Evolutionary conservation across 2,797 vertebrate species (phyloP), one percentile per base, ranked within the genome.

Genomic region (Toxotes lorentzi): DNA sequence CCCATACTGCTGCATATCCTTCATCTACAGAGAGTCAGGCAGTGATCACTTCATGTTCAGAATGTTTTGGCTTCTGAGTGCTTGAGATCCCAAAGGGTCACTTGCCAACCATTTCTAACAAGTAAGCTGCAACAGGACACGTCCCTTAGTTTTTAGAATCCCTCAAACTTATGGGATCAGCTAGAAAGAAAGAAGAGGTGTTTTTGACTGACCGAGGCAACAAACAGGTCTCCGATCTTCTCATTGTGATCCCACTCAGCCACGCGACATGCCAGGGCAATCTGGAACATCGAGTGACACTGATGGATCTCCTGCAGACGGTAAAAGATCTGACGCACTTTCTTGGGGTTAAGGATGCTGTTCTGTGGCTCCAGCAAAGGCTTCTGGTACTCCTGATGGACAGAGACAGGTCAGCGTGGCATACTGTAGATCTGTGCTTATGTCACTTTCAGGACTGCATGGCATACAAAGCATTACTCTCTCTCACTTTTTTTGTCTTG

Each of bases 211-310:
- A 97, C 97, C 19, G 97, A 98, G 65, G 97, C 97, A 47, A 98
- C 97, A 0, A 98, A 98, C 75, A 98, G 94, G 88, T 98, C 97
- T 0, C 97, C 97, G 0, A 98, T 97, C 85, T 93, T 97, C 93
- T 98, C 97, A 0, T 90, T 93, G 10, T 92, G 32, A 34, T 98
- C 97, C 97, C 97, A 98, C 86, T 98, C 97, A 0, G 96, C 94
- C 83, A 97, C 96, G 0, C 96, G 96, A 2, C 96, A 97, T 0
- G 96, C 92, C 69, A 98, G 88, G 11, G 97, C 96, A 0, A 98
- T 98, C 93, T 97, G 97, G 94, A 98, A 98, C 95, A 98, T 96
- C 78, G 96, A 96, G 85, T 98, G 97, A 83, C 96, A 98, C 86
- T 98, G 97, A 73, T 96, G 94, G 90, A 98, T 97, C 94, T 98